Evolutionary conservation across 1,140 invertebrate genomes (phyloP).

Genomic region (Drosophila pseudoananassae): DNA sequence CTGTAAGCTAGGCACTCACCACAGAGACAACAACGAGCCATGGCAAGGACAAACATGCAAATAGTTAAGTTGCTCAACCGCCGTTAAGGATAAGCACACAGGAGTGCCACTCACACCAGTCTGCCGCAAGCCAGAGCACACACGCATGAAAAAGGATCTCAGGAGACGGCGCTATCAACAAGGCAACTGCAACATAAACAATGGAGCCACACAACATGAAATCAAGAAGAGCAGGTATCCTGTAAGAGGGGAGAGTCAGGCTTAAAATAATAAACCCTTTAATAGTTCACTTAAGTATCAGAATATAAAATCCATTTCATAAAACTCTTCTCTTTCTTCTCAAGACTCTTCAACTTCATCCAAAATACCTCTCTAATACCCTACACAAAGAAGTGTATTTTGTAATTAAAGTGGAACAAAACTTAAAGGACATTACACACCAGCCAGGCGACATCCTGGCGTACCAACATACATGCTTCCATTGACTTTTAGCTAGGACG

Average conservation of each 20-base stretch:
- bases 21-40: constrained; percentile 21
- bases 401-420: constrained; percentile 74
- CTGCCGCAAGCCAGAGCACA: constrained; percentile 1
- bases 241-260: background rate
- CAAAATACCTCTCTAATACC: constrained; percentile 7
- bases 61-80: constrained; percentile 73
- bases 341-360: background rate
- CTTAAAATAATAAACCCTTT: background rate
- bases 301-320: background rate
- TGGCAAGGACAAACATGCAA: constrained; percentile 63
- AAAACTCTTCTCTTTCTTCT: too few relatives aligned
- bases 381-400: constrained; percentile 13
- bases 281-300: background rate
- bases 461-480: constrained; percentile 25
- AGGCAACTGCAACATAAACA: constrained; percentile 30
- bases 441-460: constrained; percentile 46
- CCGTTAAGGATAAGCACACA: constrained; percentile 76
- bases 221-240: constrained; percentile 16
- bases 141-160: constrained; percentile 59
- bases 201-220: constrained; percentile 1
- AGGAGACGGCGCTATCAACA: constrained; percentile 66
- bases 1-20: constrained; percentile 32
- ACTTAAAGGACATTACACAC: constrained; percentile 71
- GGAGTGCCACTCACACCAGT: constrained; percentile 59
- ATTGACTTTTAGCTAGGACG: constrained; percentile 32